A percentile compares a stretch with the other conserved stretches of the same genome.
Conservation (phyloP, 2,113 vertebrate species). For the Pimephales promelas region DNA sequence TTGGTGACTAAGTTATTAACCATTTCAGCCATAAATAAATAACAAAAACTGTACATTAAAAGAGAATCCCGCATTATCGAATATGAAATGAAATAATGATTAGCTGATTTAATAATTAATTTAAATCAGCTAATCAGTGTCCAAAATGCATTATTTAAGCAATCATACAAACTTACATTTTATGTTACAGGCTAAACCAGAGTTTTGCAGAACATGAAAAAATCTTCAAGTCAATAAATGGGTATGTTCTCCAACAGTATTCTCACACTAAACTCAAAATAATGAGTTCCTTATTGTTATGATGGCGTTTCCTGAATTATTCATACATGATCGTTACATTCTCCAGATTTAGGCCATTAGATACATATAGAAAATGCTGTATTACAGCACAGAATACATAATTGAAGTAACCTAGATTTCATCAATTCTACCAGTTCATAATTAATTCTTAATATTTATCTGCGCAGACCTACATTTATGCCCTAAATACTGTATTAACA, state of each 20-base stretch:
- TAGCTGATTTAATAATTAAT: not conserved
- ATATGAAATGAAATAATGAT: not conserved
- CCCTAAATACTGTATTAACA: not conserved
- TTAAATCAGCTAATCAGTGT: not conserved
- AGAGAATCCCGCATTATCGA: not conserved
- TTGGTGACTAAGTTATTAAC: no score
- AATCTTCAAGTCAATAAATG: slow-evolving; percentile 79
- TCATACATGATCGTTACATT: not conserved
- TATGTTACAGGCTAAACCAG: slow-evolving; percentile 69
- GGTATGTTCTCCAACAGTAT: slow-evolving; percentile 66
- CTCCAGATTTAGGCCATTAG: not conserved
- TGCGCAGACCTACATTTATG: not conserved
- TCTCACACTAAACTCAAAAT: not conserved
- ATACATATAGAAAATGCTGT: no score
- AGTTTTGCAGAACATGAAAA: slow-evolving; percentile 72
- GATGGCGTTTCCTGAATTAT: not conserved
- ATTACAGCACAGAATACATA: not conserved
- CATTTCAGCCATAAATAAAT: not conserved
- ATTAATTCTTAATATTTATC: not conserved
- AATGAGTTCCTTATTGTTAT: not conserved
- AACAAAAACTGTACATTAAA: not conserved
- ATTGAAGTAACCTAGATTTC: not conserved
- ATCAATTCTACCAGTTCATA: not conserved
- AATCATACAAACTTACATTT: not conserved
- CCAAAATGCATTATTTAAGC: not conserved